phyloP scores from a whole-genome alignment of 2,888 invertebrate genomes.

The Drosophila lacicola region DNA sequence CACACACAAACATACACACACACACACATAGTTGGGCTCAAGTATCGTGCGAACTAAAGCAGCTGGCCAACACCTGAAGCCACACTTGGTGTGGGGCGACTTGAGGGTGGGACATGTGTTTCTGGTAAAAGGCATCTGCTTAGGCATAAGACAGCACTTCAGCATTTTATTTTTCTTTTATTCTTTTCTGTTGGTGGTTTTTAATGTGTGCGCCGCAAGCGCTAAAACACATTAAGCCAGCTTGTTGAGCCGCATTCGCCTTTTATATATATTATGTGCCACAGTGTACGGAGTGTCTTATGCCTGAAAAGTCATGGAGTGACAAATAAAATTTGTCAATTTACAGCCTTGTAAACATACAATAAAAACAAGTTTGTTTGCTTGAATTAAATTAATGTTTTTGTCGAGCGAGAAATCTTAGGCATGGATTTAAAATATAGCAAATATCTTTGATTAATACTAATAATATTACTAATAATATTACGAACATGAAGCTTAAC shows the following conservation, averaged over 20 bases:
- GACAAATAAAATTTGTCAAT: slow-evolving; percentile 11
- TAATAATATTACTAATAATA: too few species aligned
- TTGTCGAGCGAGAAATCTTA: background rate
- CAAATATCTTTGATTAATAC: too few species aligned
- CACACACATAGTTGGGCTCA: slow-evolving; percentile 1
- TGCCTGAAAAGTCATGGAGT: slow-evolving; percentile 19
- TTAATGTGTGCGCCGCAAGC: slow-evolving; percentile 61
- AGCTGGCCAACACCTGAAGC: slow-evolving; percentile 70
- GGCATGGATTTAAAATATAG: too few species aligned
- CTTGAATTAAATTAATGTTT: background rate
- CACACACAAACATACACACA: background rate
- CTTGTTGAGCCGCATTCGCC: slow-evolving; percentile 40
- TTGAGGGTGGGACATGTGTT: slow-evolving; percentile 17
- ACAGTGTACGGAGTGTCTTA: slow-evolving; percentile 1
- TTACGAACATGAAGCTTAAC: too few species aligned
- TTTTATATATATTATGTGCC: slow-evolving; percentile 18
- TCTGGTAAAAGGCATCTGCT: slow-evolving; percentile 7
- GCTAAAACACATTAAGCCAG: slow-evolving; percentile 72
- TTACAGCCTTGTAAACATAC: background rate
- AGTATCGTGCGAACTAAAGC: slow-evolving; percentile 60
- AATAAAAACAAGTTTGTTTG: background rate
- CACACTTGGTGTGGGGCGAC: slow-evolving; percentile 46
- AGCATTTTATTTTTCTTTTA: slow-evolving; percentile 21
- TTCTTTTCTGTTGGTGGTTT: slow-evolving; percentile 24
- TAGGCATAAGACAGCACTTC: slow-evolving; percentile 29